phyloP scores from a whole-genome alignment of 2,797 vertebrate species.

The Enteromius anoplus region DNA sequence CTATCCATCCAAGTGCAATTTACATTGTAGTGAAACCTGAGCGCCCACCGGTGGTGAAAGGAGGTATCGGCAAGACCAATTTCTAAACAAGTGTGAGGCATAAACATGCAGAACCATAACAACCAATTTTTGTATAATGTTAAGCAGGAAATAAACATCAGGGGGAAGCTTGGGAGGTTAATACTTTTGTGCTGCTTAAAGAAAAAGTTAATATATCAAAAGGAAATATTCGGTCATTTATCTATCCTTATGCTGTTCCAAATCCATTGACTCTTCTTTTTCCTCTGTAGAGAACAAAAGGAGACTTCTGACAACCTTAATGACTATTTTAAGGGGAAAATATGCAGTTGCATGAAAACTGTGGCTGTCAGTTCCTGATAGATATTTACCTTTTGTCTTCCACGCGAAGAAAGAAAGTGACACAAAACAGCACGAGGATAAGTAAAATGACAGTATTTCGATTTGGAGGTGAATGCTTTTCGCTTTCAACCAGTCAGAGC shows the following conservation, averaged over 20 bases:
- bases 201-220: background rate
- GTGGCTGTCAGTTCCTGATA: too few relatives aligned
- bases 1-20: background rate
- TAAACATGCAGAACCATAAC: background rate
- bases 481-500: background rate
- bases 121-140: background rate
- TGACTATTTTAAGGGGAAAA: background rate
- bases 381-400: background rate
- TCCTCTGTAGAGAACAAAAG: background rate
- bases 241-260: background rate
- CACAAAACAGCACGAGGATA: background rate
- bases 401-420: background rate
- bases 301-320: background rate
- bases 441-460: background rate
- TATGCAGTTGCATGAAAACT: background rate
- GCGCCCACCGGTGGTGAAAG: conserved; percentile 71
- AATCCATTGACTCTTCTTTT: background rate
- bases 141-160: background rate
- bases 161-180: background rate
- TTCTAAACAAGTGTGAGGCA: conserved; percentile 27
- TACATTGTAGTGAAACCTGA: background rate
- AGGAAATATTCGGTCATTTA: background rate
- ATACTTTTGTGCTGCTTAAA: background rate
- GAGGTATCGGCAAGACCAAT: background rate
- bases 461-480: background rate